Percentiles rank a stretch among this genome's conserved stretches.
These are phyloP conservation scores for Pangasius larnaudii DNA, from an alignment of 2,797 vertebrate species.

Conservation along the genomic window DNA sequence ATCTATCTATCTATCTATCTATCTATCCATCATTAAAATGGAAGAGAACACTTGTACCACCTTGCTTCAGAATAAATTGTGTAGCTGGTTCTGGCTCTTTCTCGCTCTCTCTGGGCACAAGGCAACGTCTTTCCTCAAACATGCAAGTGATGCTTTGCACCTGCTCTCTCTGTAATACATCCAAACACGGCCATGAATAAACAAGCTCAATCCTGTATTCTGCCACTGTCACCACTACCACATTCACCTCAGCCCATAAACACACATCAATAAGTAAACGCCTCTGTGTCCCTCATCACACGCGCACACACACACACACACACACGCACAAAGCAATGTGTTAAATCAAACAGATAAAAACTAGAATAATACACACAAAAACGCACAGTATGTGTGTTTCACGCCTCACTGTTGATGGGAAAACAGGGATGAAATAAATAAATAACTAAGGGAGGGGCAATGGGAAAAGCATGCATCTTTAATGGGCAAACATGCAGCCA, in stretches of 20 bases:
- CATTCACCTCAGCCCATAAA: constrained; percentile 63
- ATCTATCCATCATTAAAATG: constrained; percentile 15
- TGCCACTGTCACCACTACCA: constrained; percentile 47
- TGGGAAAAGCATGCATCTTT: constrained; percentile 69
- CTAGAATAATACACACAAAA: constrained; percentile 28
- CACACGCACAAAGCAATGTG: constrained; percentile 10
- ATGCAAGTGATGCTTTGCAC: constrained; percentile 56
- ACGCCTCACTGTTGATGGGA: constrained; percentile 44
- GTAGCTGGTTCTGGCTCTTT: not conserved
- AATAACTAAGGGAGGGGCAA: constrained; percentile 48
- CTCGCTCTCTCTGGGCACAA: not conserved
- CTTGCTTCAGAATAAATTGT: not conserved
- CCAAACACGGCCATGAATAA: constrained; percentile 79
- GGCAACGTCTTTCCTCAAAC: constrained; percentile 63
- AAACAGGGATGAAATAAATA: constrained; percentile 43
- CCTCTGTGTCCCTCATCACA: constrained; percentile 64
- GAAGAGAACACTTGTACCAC: not conserved
- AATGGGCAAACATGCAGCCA: constrained; percentile 64
- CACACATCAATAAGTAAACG: constrained; percentile 82
- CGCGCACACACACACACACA: constrained; percentile 49
- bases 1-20: constrained; percentile 33
- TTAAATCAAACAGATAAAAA: constrained; percentile 1
- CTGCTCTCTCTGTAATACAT: constrained; percentile 83
- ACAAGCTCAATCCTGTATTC: constrained; percentile 70
- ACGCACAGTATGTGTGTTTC: constrained; percentile 25